A percentile compares a stretch with the other conserved stretches of the same genome.
Evolutionary conservation across 1,140 invertebrate genomes (phyloP).

Genomic region (Panulirus ornatus): DNA sequence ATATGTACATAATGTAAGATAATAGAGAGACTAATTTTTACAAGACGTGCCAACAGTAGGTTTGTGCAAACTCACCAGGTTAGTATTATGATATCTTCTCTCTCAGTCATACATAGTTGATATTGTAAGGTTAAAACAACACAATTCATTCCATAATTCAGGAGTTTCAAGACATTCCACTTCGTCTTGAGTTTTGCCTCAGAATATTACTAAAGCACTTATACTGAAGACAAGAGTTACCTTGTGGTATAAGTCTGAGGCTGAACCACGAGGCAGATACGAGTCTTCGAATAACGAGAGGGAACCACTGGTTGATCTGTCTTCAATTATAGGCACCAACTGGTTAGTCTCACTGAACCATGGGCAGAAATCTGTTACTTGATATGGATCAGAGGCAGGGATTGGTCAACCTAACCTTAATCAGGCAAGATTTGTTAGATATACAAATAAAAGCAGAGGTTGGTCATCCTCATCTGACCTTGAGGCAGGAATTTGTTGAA

Average conservation of each 20-base stretch:
- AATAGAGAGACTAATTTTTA: conserved; percentile 49
- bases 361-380: too few relatives aligned
- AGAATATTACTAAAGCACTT: background rate
- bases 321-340: too few relatives aligned
- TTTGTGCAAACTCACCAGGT: conserved; percentile 38
- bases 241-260: too few relatives aligned
- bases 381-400: background rate
- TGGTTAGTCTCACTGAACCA: too few relatives aligned
- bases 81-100: background rate
- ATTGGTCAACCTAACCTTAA: background rate
- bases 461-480: too few relatives aligned
- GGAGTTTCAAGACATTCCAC: conserved; percentile 12
- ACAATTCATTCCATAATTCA: conserved; percentile 14
- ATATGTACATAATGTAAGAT: conserved; percentile 47
- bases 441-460: too few relatives aligned
- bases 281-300: too few relatives aligned
- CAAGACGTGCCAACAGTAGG: conserved; percentile 45
- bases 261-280: too few relatives aligned
- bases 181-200: background rate
- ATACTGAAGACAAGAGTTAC: too few relatives aligned
- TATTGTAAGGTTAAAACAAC: background rate
- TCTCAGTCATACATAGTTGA: conserved; percentile 3
- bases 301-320: too few relatives aligned
- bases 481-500: too few relatives aligned
- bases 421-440: too few relatives aligned